These are phyloP conservation scores for Diabrotica balteata DNA, from an alignment of 2,888 invertebrate genomes.

Conservation along the genomic window DNA sequence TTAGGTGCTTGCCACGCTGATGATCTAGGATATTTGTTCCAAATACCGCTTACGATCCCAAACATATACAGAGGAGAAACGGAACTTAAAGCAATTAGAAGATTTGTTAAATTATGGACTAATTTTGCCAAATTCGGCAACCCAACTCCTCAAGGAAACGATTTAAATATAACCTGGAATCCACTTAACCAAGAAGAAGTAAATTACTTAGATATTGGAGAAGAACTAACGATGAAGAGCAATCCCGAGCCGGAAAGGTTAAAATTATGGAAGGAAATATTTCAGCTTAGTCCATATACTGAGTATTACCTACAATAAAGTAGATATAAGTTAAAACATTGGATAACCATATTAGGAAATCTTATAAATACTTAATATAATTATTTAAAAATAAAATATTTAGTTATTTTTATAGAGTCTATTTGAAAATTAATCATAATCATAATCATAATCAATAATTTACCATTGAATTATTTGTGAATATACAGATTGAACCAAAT, in stretches of 20 bases:
- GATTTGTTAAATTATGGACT: constrained; percentile 47
- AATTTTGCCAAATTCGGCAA: constrained; percentile 48
- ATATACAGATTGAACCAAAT: too few species aligned
- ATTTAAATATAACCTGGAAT: constrained; percentile 42
- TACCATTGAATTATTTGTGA: too few species aligned
- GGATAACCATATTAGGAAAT: too few species aligned
- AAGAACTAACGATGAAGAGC: constrained; percentile 37
- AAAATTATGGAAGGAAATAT: constrained; percentile 45
- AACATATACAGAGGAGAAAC: constrained; percentile 26
- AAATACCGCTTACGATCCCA: constrained; percentile 17
- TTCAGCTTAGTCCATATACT: too few species aligned
- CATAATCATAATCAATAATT: too few species aligned
- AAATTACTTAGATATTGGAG: constrained; percentile 49
- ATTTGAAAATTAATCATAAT: too few species aligned
- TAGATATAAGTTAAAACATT: too few species aligned
- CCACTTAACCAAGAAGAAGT: constrained; percentile 35
- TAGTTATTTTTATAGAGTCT: too few species aligned
- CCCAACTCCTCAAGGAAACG: constrained; percentile 38
- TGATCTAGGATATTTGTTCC: constrained; percentile 46
- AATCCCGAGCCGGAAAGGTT: constrained; percentile 48
- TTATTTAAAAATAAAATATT: too few species aligned
- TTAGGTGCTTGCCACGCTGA: constrained; percentile 46
- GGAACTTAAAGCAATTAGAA: constrained; percentile 37
- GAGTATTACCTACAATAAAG: too few species aligned
- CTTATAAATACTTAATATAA: too few species aligned